A percentile compares a stretch with the other conserved stretches of the same genome.
Conservation (phyloP, 2,113 vertebrate genomes). For the Mustela lutreola region DNA sequence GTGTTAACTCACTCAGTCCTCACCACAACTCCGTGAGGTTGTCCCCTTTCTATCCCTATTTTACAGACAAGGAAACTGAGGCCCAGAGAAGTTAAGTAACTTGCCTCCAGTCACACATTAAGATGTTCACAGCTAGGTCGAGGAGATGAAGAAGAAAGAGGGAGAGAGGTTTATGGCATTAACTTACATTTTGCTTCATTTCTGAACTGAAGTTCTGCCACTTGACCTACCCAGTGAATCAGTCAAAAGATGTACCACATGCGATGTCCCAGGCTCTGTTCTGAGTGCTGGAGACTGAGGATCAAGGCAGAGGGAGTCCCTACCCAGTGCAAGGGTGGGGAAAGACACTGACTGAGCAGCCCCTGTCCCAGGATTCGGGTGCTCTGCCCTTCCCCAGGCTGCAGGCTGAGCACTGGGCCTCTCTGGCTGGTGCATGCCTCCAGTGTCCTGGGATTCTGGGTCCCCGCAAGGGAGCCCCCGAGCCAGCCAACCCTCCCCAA, state of each 20-base stretch:
- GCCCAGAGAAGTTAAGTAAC: neutral
- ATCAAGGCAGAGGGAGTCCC: neutral
- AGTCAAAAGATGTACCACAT: neutral
- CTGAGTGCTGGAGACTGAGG: neutral
- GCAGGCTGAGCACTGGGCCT: rapidly evolving
- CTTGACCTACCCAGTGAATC: neutral
- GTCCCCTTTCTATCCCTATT: neutral
- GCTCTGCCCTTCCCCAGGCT: neutral
- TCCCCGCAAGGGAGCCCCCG: neutral
- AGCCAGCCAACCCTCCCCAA: neutral
- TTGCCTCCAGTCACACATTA: neutral
- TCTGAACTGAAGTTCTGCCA: neutral
- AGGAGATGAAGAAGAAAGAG: neutral
- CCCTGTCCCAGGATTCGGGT: neutral
- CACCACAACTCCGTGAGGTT: neutral
- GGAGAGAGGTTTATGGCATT: neutral
- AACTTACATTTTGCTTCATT: neutral
- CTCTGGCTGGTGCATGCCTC: neutral
- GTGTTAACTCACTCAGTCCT: neutral
- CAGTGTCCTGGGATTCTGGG: neutral
- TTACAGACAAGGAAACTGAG: neutral
- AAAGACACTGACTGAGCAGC: neutral
- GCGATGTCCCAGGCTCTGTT: neutral
- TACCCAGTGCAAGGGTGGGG: neutral
- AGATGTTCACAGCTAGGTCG: neutral